Evolutionary conservation across 2,797 vertebrate genomes (phyloP).

Genomic region (Muraenolepis orangiensis): DNA sequence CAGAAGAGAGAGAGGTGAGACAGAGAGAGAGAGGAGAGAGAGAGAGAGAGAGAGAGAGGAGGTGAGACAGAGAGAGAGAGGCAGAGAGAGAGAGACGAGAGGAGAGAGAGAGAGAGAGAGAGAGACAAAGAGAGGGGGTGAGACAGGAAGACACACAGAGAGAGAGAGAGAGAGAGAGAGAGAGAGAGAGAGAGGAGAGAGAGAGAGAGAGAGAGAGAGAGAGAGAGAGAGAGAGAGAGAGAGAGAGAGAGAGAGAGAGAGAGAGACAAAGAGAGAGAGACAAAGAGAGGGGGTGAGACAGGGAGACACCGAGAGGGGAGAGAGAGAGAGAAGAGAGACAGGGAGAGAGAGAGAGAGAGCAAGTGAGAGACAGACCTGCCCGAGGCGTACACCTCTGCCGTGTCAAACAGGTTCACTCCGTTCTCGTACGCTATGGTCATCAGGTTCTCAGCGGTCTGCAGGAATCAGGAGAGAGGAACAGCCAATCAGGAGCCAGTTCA

Average conservation of each 20-base stretch:
- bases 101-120: too few relatives aligned
- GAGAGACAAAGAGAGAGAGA: background rate
- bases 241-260: too few relatives aligned
- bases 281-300: background rate
- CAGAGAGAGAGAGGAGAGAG: background rate
- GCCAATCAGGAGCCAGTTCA: conserved; percentile 9
- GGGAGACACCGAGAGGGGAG: background rate
- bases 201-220: too few relatives aligned
- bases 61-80: background rate
- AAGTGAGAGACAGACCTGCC: conserved; percentile 68
- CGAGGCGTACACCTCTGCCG: conserved; percentile 79
- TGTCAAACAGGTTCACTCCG: conserved; percentile 80
- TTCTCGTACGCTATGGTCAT: conserved; percentile 79
- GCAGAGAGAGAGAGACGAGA: too few relatives aligned
- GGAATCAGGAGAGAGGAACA: conserved; percentile 34
- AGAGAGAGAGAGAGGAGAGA: too few relatives aligned
- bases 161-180: too few relatives aligned
- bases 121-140: too few relatives aligned
- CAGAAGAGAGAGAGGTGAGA: background rate
- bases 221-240: too few relatives aligned
- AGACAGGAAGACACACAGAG: too few relatives aligned
- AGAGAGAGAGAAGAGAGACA: background rate
- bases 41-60: background rate
- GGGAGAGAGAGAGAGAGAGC: background rate
- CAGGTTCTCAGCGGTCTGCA: conserved; percentile 77